These are phyloP conservation scores for Apostichopus parvimensis DNA, from an alignment of 35 echinoderm and acorn worm genomes.

Conservation along the genomic window DNA sequence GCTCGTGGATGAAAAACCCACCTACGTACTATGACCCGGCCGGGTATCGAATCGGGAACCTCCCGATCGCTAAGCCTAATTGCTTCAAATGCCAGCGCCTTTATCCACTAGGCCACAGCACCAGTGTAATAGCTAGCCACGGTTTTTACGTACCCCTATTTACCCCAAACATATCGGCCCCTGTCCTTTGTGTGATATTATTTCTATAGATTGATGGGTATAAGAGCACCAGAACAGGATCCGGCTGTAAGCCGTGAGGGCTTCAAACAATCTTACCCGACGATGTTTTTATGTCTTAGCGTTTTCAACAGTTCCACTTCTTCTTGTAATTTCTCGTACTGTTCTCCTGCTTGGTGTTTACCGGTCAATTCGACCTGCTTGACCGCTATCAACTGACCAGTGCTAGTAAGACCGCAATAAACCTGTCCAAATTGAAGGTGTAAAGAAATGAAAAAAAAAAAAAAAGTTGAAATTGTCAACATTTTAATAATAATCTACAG, in stretches of 20 bases:
- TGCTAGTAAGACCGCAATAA: slow-evolving; percentile 90
- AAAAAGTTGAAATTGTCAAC: no score
- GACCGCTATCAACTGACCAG: slow-evolving; percentile 80
- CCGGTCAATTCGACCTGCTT: slow-evolving; percentile 90
- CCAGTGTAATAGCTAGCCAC: not conserved
- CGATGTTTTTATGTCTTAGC: slow-evolving; percentile 90
- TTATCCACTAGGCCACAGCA: no score
- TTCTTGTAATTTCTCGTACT: slow-evolving; percentile 95
- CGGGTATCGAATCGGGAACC: no score
- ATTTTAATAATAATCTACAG: no score
- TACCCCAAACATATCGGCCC: no score
- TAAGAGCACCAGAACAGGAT: no score
- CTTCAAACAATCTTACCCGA: slow-evolving; percentile 65
- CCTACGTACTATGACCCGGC: no score
- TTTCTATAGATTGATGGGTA: no score
- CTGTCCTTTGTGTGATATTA: no score
- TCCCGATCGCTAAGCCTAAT: no score
- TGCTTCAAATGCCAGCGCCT: not conserved
- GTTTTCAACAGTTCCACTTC: slow-evolving; percentile 93
- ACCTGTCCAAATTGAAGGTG: slow-evolving; percentile 53
- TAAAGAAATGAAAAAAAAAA: not conserved
- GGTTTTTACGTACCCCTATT: not conserved
- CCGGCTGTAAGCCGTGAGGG: no score
- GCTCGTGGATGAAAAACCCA: not conserved
- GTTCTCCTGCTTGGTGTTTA: slow-evolving; percentile 79